A percentile compares a stretch with the other conserved stretches of the same genome.
Evolutionary conservation across 2,888 invertebrate species (phyloP).

Genomic region (Drosophila demipolita): DNA sequence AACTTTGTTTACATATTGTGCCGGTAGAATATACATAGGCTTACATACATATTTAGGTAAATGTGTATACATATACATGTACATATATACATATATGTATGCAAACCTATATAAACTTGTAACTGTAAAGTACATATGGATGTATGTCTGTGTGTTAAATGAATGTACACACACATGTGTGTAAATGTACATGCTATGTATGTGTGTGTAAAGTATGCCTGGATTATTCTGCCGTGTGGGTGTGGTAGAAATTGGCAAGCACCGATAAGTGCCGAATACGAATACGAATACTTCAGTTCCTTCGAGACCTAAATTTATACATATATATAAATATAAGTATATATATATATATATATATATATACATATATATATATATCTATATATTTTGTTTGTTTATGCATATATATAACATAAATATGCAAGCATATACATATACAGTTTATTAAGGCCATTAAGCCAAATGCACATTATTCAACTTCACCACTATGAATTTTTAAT

Average conservation of each 20-base stretch:
- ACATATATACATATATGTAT: neutral
- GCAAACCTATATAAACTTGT: slow-evolving; percentile 2
- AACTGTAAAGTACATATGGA: neutral
- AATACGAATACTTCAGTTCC: slow-evolving; percentile 38
- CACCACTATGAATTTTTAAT: neutral
- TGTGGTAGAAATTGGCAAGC: slow-evolving; percentile 45
- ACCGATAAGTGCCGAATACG: slow-evolving; percentile 37
- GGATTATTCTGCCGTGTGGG: slow-evolving; percentile 29
- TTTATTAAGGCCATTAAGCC: neutral
- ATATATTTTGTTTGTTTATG: neutral
- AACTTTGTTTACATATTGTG: slow-evolving; percentile 47
- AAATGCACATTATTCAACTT: neutral
- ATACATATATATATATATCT: neutral
- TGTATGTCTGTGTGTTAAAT: neutral
- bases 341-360: neutral
- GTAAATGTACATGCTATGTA: neutral
- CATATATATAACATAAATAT: neutral
- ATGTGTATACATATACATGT: neutral
- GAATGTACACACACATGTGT: neutral
- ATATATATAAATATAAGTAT: neutral
- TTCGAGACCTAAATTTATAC: slow-evolving; percentile 27
- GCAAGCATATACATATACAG: neutral
- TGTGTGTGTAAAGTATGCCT: slow-evolving; percentile 1
- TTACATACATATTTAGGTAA: neutral
- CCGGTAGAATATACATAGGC: slow-evolving; percentile 31